These are phyloP conservation scores for Calosoma granatense DNA, from an alignment of 1,140 invertebrate species.

Conservation along the genomic window DNA sequence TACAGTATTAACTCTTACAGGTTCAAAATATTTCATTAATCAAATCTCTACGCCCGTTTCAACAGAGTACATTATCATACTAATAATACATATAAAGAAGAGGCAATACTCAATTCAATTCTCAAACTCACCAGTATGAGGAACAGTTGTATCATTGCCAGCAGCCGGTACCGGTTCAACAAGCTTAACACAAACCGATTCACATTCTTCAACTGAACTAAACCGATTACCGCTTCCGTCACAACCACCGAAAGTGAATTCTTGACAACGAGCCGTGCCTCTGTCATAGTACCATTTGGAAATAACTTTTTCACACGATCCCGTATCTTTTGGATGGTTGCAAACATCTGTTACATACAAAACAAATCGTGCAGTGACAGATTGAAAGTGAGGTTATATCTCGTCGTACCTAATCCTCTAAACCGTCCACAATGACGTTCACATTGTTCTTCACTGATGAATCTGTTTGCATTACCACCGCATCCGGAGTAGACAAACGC, in stretches of 20 bases:
- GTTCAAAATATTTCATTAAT: background rate
- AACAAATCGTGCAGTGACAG: background rate
- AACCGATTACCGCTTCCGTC: conserved; percentile 80
- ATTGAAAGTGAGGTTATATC: no score
- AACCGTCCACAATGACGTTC: conserved; percentile 66
- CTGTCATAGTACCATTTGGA: conserved; percentile 61
- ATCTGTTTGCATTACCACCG: conserved; percentile 75
- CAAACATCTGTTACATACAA: conserved; percentile 45
- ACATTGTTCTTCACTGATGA: conserved; percentile 67
- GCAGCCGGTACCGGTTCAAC: conserved; percentile 20
- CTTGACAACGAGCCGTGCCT: conserved; percentile 42
- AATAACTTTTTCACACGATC: conserved; percentile 52
- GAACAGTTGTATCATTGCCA: conserved; percentile 13
- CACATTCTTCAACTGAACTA: conserved; percentile 55
- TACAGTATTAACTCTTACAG: conserved; percentile 8
- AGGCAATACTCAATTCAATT: background rate
- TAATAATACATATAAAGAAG: conserved; percentile 18
- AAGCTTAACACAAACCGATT: conserved; percentile 48
- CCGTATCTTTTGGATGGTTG: conserved; percentile 46
- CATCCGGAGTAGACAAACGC: conserved; percentile 74
- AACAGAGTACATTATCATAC: background rate
- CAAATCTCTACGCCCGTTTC: no score
- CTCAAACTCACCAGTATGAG: conserved; percentile 20
- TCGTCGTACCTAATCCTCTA: conserved; percentile 58
- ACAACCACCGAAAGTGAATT: conserved; percentile 77